phyloP scores from a whole-genome alignment of 2,888 invertebrate genomes.

The Conus canariensis region DNA sequence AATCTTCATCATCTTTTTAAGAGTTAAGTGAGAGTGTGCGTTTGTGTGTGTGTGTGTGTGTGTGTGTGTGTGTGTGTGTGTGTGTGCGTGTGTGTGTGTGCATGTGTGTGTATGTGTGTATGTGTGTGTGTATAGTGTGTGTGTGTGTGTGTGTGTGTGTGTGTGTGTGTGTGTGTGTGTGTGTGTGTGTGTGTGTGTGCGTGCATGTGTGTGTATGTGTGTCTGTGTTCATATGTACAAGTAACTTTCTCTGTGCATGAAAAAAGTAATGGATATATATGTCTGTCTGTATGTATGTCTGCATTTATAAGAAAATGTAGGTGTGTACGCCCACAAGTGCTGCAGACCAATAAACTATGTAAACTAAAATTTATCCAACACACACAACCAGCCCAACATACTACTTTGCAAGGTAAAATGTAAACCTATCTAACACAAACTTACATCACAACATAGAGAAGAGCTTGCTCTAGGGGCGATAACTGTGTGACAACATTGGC shows the following conservation, averaged over 20 bases:
- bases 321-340: neutral
- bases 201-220: neutral
- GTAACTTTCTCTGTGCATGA: neutral
- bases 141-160: neutral
- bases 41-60: neutral
- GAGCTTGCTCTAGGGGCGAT: constrained; percentile 84
- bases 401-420: neutral
- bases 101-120: too few species aligned
- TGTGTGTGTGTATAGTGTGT: neutral
- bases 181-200: neutral
- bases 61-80: neutral
- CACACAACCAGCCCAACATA: too few species aligned
- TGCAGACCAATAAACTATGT: too few species aligned
- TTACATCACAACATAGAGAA: constrained; percentile 89
- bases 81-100: neutral
- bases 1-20: too few species aligned
- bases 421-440: constrained; percentile 57
- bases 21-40: too few species aligned
- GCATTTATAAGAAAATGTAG: neutral
- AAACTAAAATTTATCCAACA: too few species aligned
- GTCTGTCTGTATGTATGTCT: neutral
- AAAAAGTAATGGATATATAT: neutral
- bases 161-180: neutral
- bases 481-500: constrained; percentile 74
- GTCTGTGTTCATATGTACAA: neutral